Percentiles rank a stretch among this genome's conserved stretches.
phyloP scores from a whole-genome alignment of 1,140 invertebrate genomes.

The Tetraneura akinire region DNA sequence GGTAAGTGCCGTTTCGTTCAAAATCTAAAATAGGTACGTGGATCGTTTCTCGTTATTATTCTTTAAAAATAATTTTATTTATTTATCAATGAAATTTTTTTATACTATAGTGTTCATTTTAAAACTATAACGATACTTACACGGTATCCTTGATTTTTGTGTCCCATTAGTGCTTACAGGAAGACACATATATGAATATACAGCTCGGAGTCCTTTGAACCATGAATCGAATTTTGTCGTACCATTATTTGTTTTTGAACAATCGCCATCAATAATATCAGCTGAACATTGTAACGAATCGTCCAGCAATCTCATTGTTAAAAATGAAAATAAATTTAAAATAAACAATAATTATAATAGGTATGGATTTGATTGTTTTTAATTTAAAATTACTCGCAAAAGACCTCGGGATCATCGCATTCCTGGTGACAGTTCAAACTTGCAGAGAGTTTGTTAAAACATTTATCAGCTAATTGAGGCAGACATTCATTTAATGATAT shows the following conservation, averaged over 20 bases:
- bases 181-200: background rate
- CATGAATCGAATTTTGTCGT: background rate
- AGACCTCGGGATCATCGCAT: background rate
- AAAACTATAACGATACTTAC: background rate
- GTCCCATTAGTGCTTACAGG: background rate
- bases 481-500: background rate
- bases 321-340: no score
- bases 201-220: slow-evolving; percentile 1
- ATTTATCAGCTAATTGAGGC: background rate
- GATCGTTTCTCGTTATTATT: no score
- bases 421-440: background rate
- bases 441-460: background rate
- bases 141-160: background rate
- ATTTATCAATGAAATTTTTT: background rate
- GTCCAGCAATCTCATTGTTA: background rate
- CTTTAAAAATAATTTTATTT: no score
- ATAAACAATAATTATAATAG: no score
- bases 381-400: background rate
- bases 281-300: slow-evolving; percentile 15
- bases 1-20: no score
- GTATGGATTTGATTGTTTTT: background rate
- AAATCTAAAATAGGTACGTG: no score
- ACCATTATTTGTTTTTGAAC: background rate
- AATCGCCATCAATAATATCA: slow-evolving; percentile 19
- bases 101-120: background rate